Percentiles rank a stretch among this genome's conserved stretches.
phyloP scores from a whole-genome alignment of 2,797 vertebrate genomes.

The Schizopygopsis pylzovi region DNA sequence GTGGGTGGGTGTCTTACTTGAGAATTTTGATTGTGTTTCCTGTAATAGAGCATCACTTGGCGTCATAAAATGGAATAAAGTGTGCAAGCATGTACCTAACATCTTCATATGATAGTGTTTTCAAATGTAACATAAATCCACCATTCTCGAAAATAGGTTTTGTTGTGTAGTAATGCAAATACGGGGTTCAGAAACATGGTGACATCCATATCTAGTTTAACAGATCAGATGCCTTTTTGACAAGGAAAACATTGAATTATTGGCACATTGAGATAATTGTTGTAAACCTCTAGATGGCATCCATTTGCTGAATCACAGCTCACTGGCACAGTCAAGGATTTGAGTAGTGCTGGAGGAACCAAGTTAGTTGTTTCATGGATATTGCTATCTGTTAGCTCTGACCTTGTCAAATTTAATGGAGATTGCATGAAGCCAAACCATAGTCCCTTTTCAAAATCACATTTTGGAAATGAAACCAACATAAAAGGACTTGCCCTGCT shows the following conservation, averaged over 20 bases:
- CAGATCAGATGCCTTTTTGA: background rate
- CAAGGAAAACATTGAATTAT: background rate
- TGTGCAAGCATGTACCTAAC: background rate
- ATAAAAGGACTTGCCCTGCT: background rate
- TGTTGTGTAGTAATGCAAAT: background rate
- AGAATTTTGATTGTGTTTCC: background rate
- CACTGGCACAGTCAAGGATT: background rate
- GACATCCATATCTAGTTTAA: background rate
- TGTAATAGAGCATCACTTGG: background rate
- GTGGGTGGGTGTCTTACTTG: background rate
- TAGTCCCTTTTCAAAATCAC: slow-evolving; percentile 5
- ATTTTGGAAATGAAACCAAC: slow-evolving; percentile 16
- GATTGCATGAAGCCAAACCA: background rate
- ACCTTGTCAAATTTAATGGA: slow-evolving; percentile 21
- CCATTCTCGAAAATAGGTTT: background rate
- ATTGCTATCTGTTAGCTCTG: slow-evolving; percentile 15
- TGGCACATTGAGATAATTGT: background rate
- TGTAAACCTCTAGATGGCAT: slow-evolving; percentile 79
- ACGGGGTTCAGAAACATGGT: background rate
- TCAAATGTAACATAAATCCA: background rate
- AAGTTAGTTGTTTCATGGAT: slow-evolving; percentile 12
- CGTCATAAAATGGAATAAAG: background rate
- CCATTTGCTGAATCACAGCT: slow-evolving; percentile 73
- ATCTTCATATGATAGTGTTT: background rate
- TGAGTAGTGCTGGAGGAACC: slow-evolving; percentile 8